Conservation (phyloP, 2,888 invertebrate genomes). For the Galeruca laticollis region DNA sequence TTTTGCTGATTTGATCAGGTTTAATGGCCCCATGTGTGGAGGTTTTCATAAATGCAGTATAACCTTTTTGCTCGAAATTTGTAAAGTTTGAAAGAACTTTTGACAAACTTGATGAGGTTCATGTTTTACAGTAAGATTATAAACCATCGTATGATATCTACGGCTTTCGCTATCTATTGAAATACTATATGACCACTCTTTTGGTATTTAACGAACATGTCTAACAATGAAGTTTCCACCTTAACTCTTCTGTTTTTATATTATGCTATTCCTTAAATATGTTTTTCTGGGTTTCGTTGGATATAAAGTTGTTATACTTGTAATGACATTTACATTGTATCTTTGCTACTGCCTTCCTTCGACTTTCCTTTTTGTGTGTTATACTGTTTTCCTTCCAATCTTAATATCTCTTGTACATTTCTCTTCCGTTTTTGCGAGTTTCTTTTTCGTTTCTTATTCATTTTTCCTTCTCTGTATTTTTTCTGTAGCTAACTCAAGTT, state of each 20-base stretch:
- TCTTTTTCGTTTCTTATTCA: too few species aligned
- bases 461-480: too few species aligned
- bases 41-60: slow-evolving; percentile 7
- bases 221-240: slow-evolving; percentile 20
- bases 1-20: slow-evolving; percentile 7
- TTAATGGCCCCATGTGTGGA: slow-evolving; percentile 3
- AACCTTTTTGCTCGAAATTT: slow-evolving; percentile 17
- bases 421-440: too few species aligned
- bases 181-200: slow-evolving; percentile 15
- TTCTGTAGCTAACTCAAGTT: too few species aligned
- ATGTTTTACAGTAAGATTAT: slow-evolving; percentile 5
- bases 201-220: slow-evolving; percentile 20
- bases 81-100: slow-evolving; percentile 14
- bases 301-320: slow-evolving; percentile 17
- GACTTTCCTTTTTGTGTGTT: too few species aligned
- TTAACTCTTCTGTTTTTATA: slow-evolving; percentile 17
- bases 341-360: too few species aligned
- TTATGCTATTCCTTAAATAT: slow-evolving; percentile 15
- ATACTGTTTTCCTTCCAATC: too few species aligned
- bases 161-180: slow-evolving; percentile 10
- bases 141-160: slow-evolving; percentile 24
- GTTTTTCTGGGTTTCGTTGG: neutral
- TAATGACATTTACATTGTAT: slow-evolving; percentile 25
- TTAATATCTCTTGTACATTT: too few species aligned
- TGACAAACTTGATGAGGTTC: slow-evolving; percentile 12